Base-by-base conservation (phyloP, 2,888 invertebrate genomes). In the Zygothrica quintamaculata region DNA sequence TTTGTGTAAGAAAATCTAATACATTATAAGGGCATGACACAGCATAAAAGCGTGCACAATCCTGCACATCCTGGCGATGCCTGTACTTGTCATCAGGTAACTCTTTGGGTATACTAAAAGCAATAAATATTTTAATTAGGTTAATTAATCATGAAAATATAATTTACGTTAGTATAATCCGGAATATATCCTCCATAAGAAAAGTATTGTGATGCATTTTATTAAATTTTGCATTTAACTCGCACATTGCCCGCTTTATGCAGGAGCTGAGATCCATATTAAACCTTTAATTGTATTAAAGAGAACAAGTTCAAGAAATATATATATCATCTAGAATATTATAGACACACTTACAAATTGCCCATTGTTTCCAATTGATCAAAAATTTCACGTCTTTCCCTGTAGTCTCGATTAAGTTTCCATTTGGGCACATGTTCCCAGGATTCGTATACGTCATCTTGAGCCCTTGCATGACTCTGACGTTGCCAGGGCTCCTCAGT, bases 171-270 rank as follows among this genome's bases (percentile, higher is more conserved):
- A 95, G 93, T 75, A 95, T 88, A 25, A 93, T 92, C 69, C 93
- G 92, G 33, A 95, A 81, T 43, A 94, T 88, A 87, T 95, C 94
- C 65, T 94, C 94, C 48, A 94, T 92, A 0, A 79, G 68, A 43
- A 95, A 91, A 0, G 65, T 61, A 0, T 92, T 92, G 18, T 93
- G 93, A 16, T 70, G 36, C 0, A 92, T 92, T 0, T 92, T 91
- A 15, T 92, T 92, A 16, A 94, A 88, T 68, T 92, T 90, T 37
- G 89, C 88, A 65, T 91, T 92, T 0, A 93, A 92, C 80, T 95
- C 95, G 81, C 95, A 95, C 74, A 95, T 93, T 61, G 93, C 93
- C 74, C 93, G 92, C 62, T 93, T 91, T 15, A 95, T 89, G 86
- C 95, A 95, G 1, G 79, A 68, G 43, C 61, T 70, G 3, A 85